Evolutionary conservation across 2,797 vertebrate species (phyloP).

Genomic region (Schizopygopsis malacanthus): DNA sequence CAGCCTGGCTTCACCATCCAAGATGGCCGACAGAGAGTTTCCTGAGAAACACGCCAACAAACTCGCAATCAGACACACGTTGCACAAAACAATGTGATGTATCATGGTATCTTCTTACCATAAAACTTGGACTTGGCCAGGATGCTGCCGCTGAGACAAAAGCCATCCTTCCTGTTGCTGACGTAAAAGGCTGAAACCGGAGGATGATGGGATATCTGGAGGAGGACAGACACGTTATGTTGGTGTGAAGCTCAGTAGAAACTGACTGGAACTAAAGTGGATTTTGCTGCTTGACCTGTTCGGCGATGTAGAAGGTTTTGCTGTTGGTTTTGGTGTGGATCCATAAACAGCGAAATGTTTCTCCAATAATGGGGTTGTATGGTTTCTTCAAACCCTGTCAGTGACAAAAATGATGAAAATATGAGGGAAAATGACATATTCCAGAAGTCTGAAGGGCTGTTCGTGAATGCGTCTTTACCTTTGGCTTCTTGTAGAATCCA

Average conservation of each 20-base stretch:
- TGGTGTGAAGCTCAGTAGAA: not conserved
- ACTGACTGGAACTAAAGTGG: not conserved
- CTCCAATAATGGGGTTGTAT: slow-evolving; percentile 97
- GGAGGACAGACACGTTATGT: not conserved
- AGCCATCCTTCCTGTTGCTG: slow-evolving; percentile 98
- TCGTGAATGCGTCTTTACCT: slow-evolving; percentile 76
- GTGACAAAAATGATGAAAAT: not conserved
- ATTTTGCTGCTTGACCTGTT: slow-evolving; percentile 84
- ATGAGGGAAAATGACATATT: not conserved
- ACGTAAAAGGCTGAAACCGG: slow-evolving; percentile 97
- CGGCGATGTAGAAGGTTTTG: slow-evolving; percentile 98
- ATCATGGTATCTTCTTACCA: slow-evolving; percentile 74
- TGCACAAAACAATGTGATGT: not conserved
- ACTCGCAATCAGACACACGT: not conserved
- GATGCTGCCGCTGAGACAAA: slow-evolving; percentile 98
- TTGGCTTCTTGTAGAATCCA: slow-evolving; percentile 99
- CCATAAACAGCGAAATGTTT: slow-evolving; percentile 97
- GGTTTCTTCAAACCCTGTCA: slow-evolving; percentile 96
- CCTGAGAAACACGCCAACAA: slow-evolving; percentile 74
- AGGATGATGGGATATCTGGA: slow-evolving; percentile 96
- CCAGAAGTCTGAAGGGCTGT: not conserved
- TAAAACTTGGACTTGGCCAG: slow-evolving; percentile 99
- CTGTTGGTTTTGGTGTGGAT: slow-evolving; percentile 94
- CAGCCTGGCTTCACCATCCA: slow-evolving; percentile 94
- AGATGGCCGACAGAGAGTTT: slow-evolving; percentile 95